Evolutionary conservation across 2,113 vertebrate genomes (phyloP).

Genomic region (Colaptes auratus): DNA sequence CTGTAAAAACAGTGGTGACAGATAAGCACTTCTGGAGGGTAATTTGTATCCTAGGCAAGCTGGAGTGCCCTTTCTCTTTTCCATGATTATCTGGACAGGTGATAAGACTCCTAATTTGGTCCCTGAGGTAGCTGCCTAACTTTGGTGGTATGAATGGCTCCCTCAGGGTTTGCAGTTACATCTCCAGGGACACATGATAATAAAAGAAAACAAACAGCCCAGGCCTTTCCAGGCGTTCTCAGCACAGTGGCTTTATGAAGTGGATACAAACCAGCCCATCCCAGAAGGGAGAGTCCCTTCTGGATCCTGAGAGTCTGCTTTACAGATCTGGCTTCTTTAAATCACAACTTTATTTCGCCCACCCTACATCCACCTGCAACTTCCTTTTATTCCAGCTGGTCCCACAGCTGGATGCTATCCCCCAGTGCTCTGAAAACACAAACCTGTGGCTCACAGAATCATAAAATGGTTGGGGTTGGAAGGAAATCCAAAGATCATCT

Average conservation of each 20-base stretch:
- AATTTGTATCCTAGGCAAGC: constrained; percentile 21
- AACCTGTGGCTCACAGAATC: neutral
- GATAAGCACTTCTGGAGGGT: constrained; percentile 33
- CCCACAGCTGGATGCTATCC: neutral
- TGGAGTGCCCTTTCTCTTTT: constrained; percentile 59
- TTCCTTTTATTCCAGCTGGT: neutral
- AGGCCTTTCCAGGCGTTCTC: neutral
- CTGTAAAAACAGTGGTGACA: neutral
- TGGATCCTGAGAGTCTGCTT: neutral
- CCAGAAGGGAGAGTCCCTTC: neutral
- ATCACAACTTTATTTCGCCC: neutral
- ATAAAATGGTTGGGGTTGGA: too few relatives aligned
- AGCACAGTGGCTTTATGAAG: neutral
- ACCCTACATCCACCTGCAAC: neutral
- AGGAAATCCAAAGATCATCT: too few relatives aligned
- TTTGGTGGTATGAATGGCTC: constrained; percentile 37
- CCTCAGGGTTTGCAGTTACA: constrained; percentile 42
- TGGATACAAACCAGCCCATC: neutral
- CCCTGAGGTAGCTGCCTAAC: constrained; percentile 35
- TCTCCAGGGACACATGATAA: constrained; percentile 62
- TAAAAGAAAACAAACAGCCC: constrained; percentile 53
- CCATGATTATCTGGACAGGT: constrained; percentile 66
- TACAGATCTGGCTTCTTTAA: neutral
- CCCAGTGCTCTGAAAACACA: neutral
- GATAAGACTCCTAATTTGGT: constrained; percentile 58